Conservation (phyloP, 1,140 invertebrate genomes). For the Meloidogyne floridensis region DNA sequence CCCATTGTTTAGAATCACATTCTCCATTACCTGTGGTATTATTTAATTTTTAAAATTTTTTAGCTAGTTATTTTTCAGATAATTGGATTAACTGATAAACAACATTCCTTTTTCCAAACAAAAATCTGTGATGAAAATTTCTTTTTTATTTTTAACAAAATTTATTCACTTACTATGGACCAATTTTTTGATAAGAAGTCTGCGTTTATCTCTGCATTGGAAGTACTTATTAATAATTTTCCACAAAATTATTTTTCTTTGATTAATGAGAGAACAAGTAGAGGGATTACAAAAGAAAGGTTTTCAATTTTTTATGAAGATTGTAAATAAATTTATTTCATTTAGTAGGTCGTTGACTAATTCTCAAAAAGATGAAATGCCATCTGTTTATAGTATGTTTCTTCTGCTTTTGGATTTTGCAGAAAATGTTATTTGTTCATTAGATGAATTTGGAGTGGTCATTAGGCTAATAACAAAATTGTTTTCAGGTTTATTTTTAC, state of each 20-base stretch:
- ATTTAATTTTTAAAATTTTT: not conserved
- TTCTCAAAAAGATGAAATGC: not conserved
- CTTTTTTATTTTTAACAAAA: not conserved
- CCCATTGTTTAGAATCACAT: constrained; percentile 24
- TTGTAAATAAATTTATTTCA: not conserved
- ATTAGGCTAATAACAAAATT: constrained; percentile 29
- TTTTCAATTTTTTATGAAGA: not conserved
- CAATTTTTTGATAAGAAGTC: constrained; percentile 23
- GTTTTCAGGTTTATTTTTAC: constrained; percentile 28
- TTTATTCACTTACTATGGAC: constrained; percentile 7
- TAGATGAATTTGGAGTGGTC: constrained; percentile 28
- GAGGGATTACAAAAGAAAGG: not conserved
- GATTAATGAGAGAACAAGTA: not conserved
- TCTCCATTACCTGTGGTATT: constrained; percentile 32
- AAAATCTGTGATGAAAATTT: constrained; percentile 17
- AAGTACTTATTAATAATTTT: constrained; percentile 9
- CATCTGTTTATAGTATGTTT: constrained; percentile 12
- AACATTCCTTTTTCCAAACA: not conserved
- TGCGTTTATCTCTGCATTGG: constrained; percentile 3
- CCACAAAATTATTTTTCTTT: constrained; percentile 8
- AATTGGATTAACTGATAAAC: not conserved
- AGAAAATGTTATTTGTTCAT: constrained; percentile 16
- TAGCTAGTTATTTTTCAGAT: not conserved
- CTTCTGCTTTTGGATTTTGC: constrained; percentile 30
- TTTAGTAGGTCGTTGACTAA: not conserved